Percentiles rank a stretch among this genome's conserved stretches.
Evolutionary conservation across 1,140 invertebrate genomes (phyloP).

Genomic region (Diabrotica undecimpunctata): DNA sequence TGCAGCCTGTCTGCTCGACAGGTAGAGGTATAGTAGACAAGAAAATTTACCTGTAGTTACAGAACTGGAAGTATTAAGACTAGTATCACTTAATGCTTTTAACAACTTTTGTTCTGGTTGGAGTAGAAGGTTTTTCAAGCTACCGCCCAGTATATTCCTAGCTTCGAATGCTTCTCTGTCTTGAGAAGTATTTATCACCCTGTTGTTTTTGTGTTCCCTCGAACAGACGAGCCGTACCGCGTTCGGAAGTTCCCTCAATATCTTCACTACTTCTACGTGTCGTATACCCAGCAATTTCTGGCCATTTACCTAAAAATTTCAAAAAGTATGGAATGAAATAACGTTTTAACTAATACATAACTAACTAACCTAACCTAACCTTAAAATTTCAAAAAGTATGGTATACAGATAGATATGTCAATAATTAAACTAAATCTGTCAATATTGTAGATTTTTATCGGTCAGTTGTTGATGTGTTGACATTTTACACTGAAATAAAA

Average conservation of each 20-base stretch:
- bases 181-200: constrained; percentile 70
- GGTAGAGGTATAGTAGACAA: too few relatives aligned
- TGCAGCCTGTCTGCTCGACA: too few relatives aligned
- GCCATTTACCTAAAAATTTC: constrained; percentile 59
- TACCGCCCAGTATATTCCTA: constrained; percentile 72
- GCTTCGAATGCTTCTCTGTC: constrained; percentile 72
- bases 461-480: too few relatives aligned
- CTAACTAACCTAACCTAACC: too few relatives aligned
- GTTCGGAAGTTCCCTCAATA: constrained; percentile 82
- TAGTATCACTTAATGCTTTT: constrained; percentile 87
- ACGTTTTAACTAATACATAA: too few relatives aligned
- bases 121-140: constrained; percentile 44
- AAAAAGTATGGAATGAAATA: too few relatives aligned
- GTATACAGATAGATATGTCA: too few relatives aligned
- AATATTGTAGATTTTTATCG: too few relatives aligned
- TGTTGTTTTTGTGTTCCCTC: constrained; percentile 56
- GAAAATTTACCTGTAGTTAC: constrained; percentile 48
- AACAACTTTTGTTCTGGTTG: constrained; percentile 54
- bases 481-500: too few relatives aligned
- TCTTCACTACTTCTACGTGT: constrained; percentile 85
- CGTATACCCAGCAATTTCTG: constrained; percentile 79
- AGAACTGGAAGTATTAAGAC: constrained; percentile 71
- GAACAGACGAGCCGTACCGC: constrained; percentile 81
- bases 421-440: too few relatives aligned
- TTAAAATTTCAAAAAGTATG: too few relatives aligned